Percentiles rank a stretch among this genome's conserved stretches.
phyloP scores from a whole-genome alignment of 1,140 invertebrate species.

The Steinernema khuongi region DNA sequence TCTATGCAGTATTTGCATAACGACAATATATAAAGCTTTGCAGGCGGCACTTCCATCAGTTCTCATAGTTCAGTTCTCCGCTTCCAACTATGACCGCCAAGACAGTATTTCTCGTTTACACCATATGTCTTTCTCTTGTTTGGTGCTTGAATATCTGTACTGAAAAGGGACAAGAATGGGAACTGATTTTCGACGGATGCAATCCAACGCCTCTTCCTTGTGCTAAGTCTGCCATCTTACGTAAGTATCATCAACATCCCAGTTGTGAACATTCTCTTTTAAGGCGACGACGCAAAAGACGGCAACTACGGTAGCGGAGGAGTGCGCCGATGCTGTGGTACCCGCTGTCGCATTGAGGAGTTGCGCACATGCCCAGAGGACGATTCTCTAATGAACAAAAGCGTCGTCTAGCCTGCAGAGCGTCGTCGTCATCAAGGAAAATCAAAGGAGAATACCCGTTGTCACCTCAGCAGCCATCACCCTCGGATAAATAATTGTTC shows the following conservation, averaged over 20 bases:
- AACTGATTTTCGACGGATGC: not conserved
- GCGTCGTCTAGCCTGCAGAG: not conserved
- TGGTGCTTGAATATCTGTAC: not conserved
- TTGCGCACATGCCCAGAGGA: not conserved
- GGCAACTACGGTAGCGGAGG: not conserved
- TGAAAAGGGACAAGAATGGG: not conserved
- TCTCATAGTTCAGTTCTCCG: not conserved
- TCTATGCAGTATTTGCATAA: no score
- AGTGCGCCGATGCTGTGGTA: conserved; percentile 1
- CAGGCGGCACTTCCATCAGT: no score
- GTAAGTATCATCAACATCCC: not conserved
- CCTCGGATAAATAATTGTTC: no score
- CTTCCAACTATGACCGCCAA: not conserved
- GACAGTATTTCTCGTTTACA: no score
- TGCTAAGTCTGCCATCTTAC: not conserved
- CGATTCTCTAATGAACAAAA: not conserved
- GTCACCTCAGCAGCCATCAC: no score
- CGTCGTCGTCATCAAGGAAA: no score
- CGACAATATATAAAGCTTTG: no score
- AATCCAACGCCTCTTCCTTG: not conserved
- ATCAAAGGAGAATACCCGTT: no score
- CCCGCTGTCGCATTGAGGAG: not conserved
- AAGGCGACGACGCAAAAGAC: not conserved
- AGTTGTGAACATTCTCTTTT: not conserved
- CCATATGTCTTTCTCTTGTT: no score